Evolutionary conservation across 2,797 vertebrate genomes (phyloP), one percentile per base, ranked within the genome.

Genomic region (Esox lucius): DNA sequence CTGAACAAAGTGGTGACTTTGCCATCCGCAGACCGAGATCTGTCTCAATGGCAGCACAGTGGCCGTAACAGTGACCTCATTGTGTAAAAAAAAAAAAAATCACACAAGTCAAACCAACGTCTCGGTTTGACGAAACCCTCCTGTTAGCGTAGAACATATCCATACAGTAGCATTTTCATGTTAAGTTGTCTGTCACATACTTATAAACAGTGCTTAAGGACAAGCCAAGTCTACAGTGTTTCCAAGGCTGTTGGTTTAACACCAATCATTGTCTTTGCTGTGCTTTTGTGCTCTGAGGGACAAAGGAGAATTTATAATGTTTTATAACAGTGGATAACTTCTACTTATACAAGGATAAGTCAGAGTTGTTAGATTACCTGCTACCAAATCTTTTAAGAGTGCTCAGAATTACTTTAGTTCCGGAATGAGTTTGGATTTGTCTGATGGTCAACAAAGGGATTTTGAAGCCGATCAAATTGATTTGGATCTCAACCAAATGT

Each of bases 111-210:
- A 66, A 66, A 66, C 31, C 64, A 17, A 28, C 31, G 1, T 66
- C 7, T 66, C 62, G 64, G 64, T 33, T 66, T 17, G 31, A 35
- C 7, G 8, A 33, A 31, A 66, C 64, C 64, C 48, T 53, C 28
- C 3, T 6, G 12, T 17, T 70, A 17, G 69, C 31, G 17, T 35
- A n/a, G 35, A 8, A 22, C 17, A 68, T 68, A 68, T 39, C 33
- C 31, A 61, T 61, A 61, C 56, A 61, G 22, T 61, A 61, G 56
- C 22, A 12, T 75, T 82, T 64, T 78, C 67, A 68, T 79, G 84
- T 85, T 78, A 79, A 75, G 79, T 83, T 7, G 82, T 80, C 84
- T 72, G 62, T 82, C 62, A 81, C 56, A 70, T 80, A 74, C 70
- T 77, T 11, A 71, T 70, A 77, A 81, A 84, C 83, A 83, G 80